Base-by-base conservation (phyloP, 2,888 invertebrate species). In the Hypolimnas misippus region DNA sequence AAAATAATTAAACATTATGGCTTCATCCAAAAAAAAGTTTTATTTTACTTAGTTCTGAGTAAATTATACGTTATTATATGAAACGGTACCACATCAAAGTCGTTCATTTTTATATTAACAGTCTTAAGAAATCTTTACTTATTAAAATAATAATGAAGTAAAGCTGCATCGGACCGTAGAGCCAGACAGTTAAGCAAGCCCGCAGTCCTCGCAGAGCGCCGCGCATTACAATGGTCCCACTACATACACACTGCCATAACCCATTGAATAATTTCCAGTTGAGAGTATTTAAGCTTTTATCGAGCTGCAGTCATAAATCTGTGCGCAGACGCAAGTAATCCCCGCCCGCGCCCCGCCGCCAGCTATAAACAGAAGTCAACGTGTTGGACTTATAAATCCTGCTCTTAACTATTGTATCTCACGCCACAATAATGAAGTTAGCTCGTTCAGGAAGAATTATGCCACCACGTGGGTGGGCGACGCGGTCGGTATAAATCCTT, bases 351-450 rank as follows among this genome's bases (percentile, higher is more conserved):
- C 83, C 82, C 83, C 83, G 83, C 88, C 85, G 81, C 83, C 81
- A 83, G 88, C 89, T 89, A 91, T 90, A 91, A 92, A 91, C 92
- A 92, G 92, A 89, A 91, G 92, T 91, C 91, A 90, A 89, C 92
- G 90, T 92, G 91, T 91, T 86, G 84, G 87, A 87, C 89, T 88
- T 89, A 92, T 92, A 92, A 91, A 92, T 92, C 90, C 88, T 90
- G 86, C 79, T 89, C 92, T 91, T 91, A 91, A 90, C 91, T 90
- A 91, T 91, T 91, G 92, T 92, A 91, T 90, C 90, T 89, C 87
- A 84, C 82, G 86, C 89, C 90, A 92, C 90, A 91, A 91, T 92
- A 91, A 92, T 92, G 90, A 92, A 90, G 91, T 92, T 90, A 87
- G 90, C 89, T 91, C 90, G 87, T 89, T 90, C 85, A 82, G 86